These are phyloP conservation scores for Hypsopygia costalis DNA, from an alignment of 2,888 invertebrate species.

Conservation along the genomic window DNA sequence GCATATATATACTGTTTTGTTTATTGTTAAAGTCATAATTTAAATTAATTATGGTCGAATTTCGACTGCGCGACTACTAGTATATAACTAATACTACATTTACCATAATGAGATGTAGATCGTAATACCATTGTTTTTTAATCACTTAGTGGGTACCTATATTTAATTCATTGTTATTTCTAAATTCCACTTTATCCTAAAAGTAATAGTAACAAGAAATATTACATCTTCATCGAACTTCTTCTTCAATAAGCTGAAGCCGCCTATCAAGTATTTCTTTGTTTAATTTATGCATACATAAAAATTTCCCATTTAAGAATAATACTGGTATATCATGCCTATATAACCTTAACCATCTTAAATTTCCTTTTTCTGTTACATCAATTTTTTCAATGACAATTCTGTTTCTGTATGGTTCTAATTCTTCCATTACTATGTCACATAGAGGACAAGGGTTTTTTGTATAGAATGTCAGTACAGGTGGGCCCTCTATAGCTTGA, in stretches of 20 bases:
- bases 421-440: constrained; percentile 86
- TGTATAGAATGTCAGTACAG: constrained; percentile 89
- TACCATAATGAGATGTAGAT: too few relatives aligned
- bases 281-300: constrained; percentile 89
- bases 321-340: constrained; percentile 93
- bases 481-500: constrained; percentile 62
- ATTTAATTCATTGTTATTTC: not conserved
- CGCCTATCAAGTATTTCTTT: constrained; percentile 74
- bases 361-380: constrained; percentile 87
- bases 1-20: too few relatives aligned
- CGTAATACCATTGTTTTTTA: too few relatives aligned
- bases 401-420: constrained; percentile 80
- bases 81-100: too few relatives aligned
- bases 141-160: too few relatives aligned
- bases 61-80: too few relatives aligned
- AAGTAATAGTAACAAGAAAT: too few relatives aligned
- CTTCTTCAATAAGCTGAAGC: constrained; percentile 60
- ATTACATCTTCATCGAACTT: constrained; percentile 14
- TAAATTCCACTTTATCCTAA: too few relatives aligned
- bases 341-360: constrained; percentile 86
- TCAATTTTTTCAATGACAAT: constrained; percentile 87
- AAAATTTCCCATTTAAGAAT: constrained; percentile 89
- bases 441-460: constrained; percentile 91
- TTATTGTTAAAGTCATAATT: too few relatives aligned
- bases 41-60: too few relatives aligned